Percentiles rank a stretch among this genome's conserved stretches.
phyloP scores from a whole-genome alignment of 2,113 vertebrate species.

The Struthidea cinerea region DNA sequence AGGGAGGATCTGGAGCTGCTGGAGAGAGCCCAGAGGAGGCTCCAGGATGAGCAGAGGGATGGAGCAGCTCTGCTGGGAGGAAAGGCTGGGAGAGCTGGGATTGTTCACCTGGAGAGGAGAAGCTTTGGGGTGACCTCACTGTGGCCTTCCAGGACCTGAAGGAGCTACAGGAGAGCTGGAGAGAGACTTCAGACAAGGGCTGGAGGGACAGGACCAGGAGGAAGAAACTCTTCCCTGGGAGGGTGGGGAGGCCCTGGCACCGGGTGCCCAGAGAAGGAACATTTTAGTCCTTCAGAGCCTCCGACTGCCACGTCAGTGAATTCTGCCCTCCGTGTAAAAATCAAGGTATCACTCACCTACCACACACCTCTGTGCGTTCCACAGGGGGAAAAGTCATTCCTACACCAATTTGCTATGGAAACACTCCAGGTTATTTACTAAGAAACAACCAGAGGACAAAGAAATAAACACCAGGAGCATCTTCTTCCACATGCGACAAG shows the following conservation, averaged over 20 bases:
- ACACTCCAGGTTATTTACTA: background rate
- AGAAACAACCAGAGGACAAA: background rate
- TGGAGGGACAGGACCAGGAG: background rate
- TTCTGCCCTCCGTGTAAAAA: background rate
- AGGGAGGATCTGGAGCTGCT: background rate
- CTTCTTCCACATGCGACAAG: background rate
- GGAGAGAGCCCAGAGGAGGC: background rate
- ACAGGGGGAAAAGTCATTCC: background rate
- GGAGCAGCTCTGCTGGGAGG: background rate
- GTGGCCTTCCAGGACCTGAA: background rate
- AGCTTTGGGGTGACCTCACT: rapidly evolving
- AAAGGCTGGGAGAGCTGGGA: background rate
- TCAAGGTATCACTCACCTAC: background rate
- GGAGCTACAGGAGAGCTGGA: rapidly evolving
- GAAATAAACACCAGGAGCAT: background rate
- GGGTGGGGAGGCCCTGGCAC: background rate
- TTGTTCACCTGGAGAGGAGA: background rate
- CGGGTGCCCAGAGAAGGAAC: background rate
- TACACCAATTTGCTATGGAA: background rate
- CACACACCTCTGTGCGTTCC: background rate
- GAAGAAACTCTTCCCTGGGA: background rate
- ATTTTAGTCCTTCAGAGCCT: background rate
- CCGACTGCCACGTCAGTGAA: rapidly evolving
- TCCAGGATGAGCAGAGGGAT: background rate
- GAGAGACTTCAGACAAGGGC: background rate